Base-by-base conservation (phyloP, 2,888 invertebrate species). In the Cremastinae sp. region DNA sequence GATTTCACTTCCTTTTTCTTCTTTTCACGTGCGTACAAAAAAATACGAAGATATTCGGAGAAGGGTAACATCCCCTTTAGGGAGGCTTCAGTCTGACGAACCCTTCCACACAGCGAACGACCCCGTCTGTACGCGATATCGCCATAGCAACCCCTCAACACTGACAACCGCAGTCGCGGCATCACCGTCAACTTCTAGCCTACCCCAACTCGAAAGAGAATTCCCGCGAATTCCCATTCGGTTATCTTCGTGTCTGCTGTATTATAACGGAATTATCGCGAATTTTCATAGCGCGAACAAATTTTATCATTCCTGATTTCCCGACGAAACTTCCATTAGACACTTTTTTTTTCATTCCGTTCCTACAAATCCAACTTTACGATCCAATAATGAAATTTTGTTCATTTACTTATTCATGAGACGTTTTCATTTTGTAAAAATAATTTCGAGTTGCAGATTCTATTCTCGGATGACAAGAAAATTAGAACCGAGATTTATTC, bases 121-220 rank as follows among this genome's bases (percentile, higher is more conserved):
- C 80, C 79, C 76, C 74, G 71, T 77, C 77, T 74, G 79, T 74
- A 73, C 79, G 61, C 70, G 49, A 49, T 81, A 87, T 88, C 82
- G 85, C 83, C 88, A 88, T 88, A 87, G 88, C 88, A 88, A 88
- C 88, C 88, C 88, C 88, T 83, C 78, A 73, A 81, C 79, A 76
- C 79, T 79, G 80, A 79, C 80, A 35, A 55, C 58, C 72, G 70
- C 41, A 45, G 53, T 51, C 78, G 71, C 55, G 14, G 8, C 37
- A 8, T 7, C 53, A 65, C 64, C 66, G 43, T 20, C 39, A 12
- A 18, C 59, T 56, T 45, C 62, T 70, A 81, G 76, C 83, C 80
- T 79, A 75, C 81, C 80, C 80, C 78, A 80, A 79, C 75, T 51
- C 66, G 55, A 69, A 74, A 75, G 51, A 41, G 68, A 47, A 78